phyloP scores from a whole-genome alignment of 2,113 vertebrate species.

The Ameiurus melas region DNA sequence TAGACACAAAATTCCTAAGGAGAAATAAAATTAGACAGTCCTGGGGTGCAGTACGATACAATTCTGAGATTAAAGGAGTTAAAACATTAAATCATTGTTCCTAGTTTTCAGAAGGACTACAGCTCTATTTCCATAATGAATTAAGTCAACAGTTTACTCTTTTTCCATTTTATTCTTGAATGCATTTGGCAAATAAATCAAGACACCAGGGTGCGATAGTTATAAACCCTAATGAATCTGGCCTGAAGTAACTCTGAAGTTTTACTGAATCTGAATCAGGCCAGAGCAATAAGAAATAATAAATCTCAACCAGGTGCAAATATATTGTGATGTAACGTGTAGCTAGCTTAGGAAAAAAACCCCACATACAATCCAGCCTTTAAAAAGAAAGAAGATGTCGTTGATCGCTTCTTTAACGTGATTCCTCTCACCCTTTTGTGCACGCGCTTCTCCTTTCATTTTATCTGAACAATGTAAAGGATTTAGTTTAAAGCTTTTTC shows the following conservation, averaged over 20 bases:
- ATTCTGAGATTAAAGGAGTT: too few relatives aligned
- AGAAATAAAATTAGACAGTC: neutral
- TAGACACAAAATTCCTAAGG: neutral
- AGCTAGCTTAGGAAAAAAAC: neutral
- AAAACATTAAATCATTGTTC: neutral
- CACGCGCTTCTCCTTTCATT: neutral
- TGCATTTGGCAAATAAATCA: neutral
- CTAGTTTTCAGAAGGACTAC: neutral
- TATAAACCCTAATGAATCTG: neutral
- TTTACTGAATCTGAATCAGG: neutral
- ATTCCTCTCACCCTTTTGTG: neutral
- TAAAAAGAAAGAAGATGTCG: neutral
- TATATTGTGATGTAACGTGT: neutral
- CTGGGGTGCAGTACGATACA: neutral
- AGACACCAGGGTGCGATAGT: neutral
- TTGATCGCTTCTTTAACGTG: neutral
- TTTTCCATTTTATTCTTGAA: neutral
- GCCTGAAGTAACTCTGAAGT: neutral
- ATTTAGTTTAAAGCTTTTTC: neutral
- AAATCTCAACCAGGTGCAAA: neutral
- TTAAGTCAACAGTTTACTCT: neutral
- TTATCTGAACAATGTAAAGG: neutral
- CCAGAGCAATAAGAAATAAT: neutral
- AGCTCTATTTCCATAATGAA: neutral
- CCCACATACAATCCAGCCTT: neutral